Evolutionary conservation across 2,113 vertebrate species (phyloP), one percentile per base, ranked within the genome.

Genomic region (Panurus biarmicus): DNA sequence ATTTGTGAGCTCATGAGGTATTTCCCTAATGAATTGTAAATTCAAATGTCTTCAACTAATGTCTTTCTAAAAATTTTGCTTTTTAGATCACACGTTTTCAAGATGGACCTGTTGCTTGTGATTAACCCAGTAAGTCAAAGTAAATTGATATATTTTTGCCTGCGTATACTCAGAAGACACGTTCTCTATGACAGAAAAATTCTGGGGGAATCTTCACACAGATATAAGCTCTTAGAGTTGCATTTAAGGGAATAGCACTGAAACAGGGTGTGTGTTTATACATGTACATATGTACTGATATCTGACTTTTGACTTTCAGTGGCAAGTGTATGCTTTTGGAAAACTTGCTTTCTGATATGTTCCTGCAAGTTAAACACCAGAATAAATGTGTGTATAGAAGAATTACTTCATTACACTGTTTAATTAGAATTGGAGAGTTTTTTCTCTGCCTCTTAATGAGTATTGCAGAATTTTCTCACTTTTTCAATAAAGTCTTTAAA

Each of bases 291-390:
- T 24, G 14, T 23, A 36, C 8, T 11, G 7, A 26, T 5, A 44
- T 25, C 25, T 57, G 13, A 17, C 9, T 16, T 71, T 57, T 85
- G 38, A 53, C 29, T 62, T 89, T 31, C n/a, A 66, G 66, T 61
- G 8, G 9, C 1, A 33, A 0, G 2, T 15, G 2, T 42, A 51
- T 38, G 9, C 3, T 50, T 70, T 78, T 67, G 26, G 29, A 86
- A 94, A 84, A 4, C 7, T 35, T 70, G 12, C 6, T 89, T 77
- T 26, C 3, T 38, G 10, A 9, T 26, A 24, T 10, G 7, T 66
- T 90, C 12, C 14, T 82, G 20, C 14, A 71, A 78, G 50, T 36
- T 17, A 74, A 76, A 26, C 2, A 38, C 5, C 14, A 60, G 50
- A 62, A 58, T 24, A 56, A 70, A 47, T 20, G 11, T 17, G 71